A percentile compares a stretch with the other conserved stretches of the same genome.
phyloP scores from a whole-genome alignment of 2,888 invertebrate genomes.

The Lepetodrilus schrolli region DNA sequence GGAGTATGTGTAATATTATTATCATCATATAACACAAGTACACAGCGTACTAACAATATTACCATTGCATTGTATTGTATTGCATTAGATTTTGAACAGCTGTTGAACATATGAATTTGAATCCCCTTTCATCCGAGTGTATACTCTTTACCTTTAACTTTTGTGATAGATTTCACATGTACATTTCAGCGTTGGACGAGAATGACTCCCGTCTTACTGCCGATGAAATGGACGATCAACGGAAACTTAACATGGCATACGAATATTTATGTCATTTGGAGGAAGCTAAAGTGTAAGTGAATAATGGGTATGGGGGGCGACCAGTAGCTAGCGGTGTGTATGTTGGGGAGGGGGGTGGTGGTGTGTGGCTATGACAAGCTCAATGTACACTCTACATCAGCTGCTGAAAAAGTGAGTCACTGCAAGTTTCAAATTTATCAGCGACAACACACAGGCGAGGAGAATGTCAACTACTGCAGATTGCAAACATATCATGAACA shows the following conservation, averaged over 20 bases:
- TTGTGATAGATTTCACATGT: not conserved
- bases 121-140: too few species aligned
- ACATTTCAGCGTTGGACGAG: constrained; percentile 46
- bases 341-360: too few species aligned
- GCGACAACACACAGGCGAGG: not conserved
- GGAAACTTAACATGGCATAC: constrained; percentile 84
- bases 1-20: constrained; percentile 43
- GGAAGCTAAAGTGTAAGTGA: constrained; percentile 82
- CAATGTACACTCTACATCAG: too few species aligned
- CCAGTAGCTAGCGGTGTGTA: too few species aligned
- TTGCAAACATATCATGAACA: not conserved
- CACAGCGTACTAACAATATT: not conserved
- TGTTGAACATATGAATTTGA: too few species aligned
- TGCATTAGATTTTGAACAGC: too few species aligned
- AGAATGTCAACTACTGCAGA: not conserved
- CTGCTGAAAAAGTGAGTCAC: too few species aligned
- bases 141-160: too few species aligned
- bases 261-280: constrained; percentile 87
- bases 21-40: not conserved
- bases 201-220: constrained; percentile 77
- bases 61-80: too few species aligned
- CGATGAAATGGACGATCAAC: constrained; percentile 84
- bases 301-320: too few species aligned
- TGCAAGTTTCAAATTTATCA: not conserved
- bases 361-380: too few species aligned